Percentiles rank a stretch among this genome's conserved stretches.
These are phyloP conservation scores for Pseudomugil tenellus DNA, from an alignment of 2,797 vertebrate species.

Conservation along the genomic window DNA sequence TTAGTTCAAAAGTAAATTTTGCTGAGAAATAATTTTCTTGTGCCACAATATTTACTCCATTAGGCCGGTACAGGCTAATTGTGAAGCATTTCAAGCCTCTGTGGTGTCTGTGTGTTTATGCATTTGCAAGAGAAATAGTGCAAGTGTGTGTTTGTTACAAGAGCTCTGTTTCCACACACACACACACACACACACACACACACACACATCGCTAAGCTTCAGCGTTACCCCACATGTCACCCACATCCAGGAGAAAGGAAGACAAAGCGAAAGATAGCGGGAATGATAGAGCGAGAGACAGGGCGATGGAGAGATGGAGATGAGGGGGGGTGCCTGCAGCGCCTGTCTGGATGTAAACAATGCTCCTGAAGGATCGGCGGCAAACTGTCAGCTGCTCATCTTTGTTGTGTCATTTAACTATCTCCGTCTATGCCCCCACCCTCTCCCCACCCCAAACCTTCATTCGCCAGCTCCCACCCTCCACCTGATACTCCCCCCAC, in stretches of 20 bases:
- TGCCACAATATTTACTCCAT: conserved; percentile 49
- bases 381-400: conserved; percentile 94
- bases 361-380: conserved; percentile 91
- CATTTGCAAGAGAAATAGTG: conserved; percentile 43
- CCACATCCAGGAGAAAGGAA: conserved; percentile 76
- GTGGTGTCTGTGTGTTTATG: conserved; percentile 26
- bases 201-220: conserved; percentile 55
- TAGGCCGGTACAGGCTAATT: conserved; percentile 60
- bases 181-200: conserved; percentile 21
- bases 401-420: conserved; percentile 99
- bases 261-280: conserved; percentile 77
- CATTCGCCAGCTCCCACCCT: conserved; percentile 27
- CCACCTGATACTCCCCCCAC: conserved; percentile 57
- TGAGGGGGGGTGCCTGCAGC: conserved; percentile 85
- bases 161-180: conserved; percentile 27
- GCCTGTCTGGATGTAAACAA: conserved; percentile 94
- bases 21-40: conserved; percentile 27
- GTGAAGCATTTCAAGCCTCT: conserved; percentile 30
- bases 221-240: conserved; percentile 78
- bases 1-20: conserved; percentile 10
- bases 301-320: conserved; percentile 76
- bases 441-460: conserved; percentile 29
- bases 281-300: conserved; percentile 75
- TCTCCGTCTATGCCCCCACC: conserved; percentile 69
- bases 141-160: conserved; percentile 61